These are phyloP conservation scores for Ruditapes philippinarum DNA, from an alignment of 1,140 invertebrate species.

Conservation along the genomic window DNA sequence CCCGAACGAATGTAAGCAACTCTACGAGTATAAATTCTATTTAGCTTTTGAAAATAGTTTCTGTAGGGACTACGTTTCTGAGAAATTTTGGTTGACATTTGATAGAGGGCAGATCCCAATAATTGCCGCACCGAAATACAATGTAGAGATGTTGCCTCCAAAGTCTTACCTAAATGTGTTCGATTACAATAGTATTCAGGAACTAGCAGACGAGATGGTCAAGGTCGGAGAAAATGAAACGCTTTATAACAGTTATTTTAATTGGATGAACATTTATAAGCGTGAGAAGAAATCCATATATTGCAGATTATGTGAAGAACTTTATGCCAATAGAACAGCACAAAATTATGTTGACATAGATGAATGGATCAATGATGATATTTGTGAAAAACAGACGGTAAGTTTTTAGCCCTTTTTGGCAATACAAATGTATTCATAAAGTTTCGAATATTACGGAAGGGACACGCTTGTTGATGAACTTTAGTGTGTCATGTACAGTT, in stretches of 20 bases:
- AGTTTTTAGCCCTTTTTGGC: too few relatives aligned
- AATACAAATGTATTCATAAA: too few relatives aligned
- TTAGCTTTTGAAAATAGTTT: slow-evolving; percentile 64
- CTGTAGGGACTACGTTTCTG: slow-evolving; percentile 59
- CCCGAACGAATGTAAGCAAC: slow-evolving; percentile 41
- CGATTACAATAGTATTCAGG: slow-evolving; percentile 53
- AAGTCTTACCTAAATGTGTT: slow-evolving; percentile 65
- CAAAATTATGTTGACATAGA: slow-evolving; percentile 59
- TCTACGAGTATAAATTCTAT: slow-evolving; percentile 57
- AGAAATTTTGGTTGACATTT: slow-evolving; percentile 53
- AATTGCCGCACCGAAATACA: slow-evolving; percentile 52
- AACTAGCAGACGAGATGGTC: slow-evolving; percentile 33
- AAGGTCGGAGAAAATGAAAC: slow-evolving; percentile 46
- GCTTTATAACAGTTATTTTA: slow-evolving; percentile 50
- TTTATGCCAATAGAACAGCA: slow-evolving; percentile 44
- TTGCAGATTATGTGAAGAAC: slow-evolving; percentile 47
- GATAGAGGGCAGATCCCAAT: slow-evolving; percentile 47
- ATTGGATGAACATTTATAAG: slow-evolving; percentile 36
- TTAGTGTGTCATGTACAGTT: too few relatives aligned
- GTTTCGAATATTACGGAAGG: too few relatives aligned
- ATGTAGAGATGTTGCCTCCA: slow-evolving; percentile 27
- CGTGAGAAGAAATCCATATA: not conserved
- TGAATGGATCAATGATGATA: slow-evolving; percentile 55
- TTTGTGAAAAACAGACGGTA: slow-evolving; percentile 53
- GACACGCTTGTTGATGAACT: too few relatives aligned